phyloP scores from a whole-genome alignment of 2,113 vertebrate species.

The Oostethus manadensis region DNA sequence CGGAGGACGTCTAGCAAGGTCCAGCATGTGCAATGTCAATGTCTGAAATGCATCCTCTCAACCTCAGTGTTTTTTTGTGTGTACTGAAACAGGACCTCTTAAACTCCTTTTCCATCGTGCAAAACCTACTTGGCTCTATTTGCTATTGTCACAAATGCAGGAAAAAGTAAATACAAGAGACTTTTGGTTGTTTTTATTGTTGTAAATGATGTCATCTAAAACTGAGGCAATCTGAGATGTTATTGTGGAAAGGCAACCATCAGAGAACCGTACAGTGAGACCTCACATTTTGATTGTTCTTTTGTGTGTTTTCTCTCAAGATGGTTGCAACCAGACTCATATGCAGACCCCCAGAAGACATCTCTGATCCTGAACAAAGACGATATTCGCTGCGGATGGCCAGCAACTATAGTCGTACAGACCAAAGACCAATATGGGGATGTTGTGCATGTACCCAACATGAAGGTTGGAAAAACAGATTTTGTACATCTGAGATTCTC shows the following conservation, averaged over 20 bases:
- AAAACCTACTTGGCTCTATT: not conserved
- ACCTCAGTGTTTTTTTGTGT: not conserved
- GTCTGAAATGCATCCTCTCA: no score
- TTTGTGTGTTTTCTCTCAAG: conserved; percentile 56
- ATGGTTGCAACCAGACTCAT: conserved; percentile 98
- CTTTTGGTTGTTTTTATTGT: not conserved
- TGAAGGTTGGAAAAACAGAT: conserved; percentile 80
- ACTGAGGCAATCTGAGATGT: not conserved
- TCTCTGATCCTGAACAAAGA: conserved; percentile 96
- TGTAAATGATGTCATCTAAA: not conserved
- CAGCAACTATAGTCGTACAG: conserved; percentile 92
- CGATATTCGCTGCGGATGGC: conserved; percentile 96
- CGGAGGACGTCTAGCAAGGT: conserved; percentile 95
- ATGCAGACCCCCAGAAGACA: conserved; percentile 97
- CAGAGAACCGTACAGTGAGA: not conserved
- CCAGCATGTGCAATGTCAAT: not conserved
- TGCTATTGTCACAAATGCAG: not conserved
- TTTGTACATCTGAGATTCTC: not conserved
- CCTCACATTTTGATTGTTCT: not conserved
- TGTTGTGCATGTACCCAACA: conserved; percentile 95
- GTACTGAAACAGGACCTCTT: not conserved
- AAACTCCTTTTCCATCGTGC: not conserved
- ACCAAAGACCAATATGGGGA: conserved; percentile 99
- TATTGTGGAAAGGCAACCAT: not conserved
- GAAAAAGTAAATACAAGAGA: not conserved